These are phyloP conservation scores for Notothenia rossii DNA, from an alignment of 2,113 vertebrate species.

Conservation along the genomic window DNA sequence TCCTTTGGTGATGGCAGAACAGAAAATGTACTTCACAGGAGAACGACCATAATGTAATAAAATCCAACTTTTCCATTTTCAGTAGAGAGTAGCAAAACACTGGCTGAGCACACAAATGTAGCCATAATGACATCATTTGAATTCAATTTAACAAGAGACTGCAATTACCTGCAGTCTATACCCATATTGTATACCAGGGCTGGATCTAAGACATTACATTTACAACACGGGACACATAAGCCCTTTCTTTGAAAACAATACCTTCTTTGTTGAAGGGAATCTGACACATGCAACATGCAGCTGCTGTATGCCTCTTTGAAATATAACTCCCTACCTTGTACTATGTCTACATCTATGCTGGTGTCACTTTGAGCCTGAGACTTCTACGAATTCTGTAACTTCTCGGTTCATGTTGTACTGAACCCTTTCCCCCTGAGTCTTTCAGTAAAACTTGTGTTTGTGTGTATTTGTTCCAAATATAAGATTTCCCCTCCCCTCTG, in stretches of 20 bases:
- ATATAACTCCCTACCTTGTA: constrained; percentile 1
- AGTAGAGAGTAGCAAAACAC: constrained; percentile 15
- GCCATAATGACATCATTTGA: constrained; percentile 37
- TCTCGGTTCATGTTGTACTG: constrained; percentile 28
- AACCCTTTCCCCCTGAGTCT: constrained; percentile 25
- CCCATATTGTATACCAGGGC: constrained; percentile 4
- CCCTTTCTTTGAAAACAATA: constrained; percentile 20
- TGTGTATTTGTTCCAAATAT: constrained; percentile 32
- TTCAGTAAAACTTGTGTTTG: constrained; percentile 28
- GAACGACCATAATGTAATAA: constrained; percentile 22
- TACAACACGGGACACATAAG: constrained; percentile 17
- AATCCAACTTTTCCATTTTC: constrained; percentile 41
- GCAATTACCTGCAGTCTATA: constrained; percentile 21
- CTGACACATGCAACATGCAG: background rate
- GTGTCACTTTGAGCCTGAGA: background rate
- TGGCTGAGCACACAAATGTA: constrained; percentile 25
- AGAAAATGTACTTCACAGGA: constrained; percentile 20
- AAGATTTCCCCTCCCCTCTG: constrained; percentile 13
- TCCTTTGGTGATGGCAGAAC: constrained; percentile 12
- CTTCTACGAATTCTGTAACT: constrained; percentile 25
- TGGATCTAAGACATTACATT: constrained; percentile 5
- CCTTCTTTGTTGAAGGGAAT: constrained; percentile 10
- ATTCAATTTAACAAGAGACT: constrained; percentile 29
- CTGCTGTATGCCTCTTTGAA: background rate
- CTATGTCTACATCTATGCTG: constrained; percentile 1